These are phyloP conservation scores for Penaeus chinensis DNA, from an alignment of 1,140 invertebrate genomes.

Conservation along the genomic window DNA sequence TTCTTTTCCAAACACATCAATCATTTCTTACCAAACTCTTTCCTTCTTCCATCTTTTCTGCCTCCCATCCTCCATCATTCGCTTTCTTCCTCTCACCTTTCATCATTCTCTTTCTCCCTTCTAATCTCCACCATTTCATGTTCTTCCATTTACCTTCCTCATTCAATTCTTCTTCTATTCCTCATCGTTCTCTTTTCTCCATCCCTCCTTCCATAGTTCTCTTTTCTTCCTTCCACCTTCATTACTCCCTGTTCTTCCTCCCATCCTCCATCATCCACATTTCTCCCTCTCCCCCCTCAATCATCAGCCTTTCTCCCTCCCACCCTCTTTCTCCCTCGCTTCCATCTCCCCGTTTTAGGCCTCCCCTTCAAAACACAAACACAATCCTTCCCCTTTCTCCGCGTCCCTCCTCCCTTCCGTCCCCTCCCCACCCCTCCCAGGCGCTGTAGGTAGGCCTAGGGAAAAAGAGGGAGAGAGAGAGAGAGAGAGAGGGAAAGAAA, in stretches of 20 bases:
- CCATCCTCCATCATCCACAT: background rate
- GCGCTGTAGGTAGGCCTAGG: conserved; percentile 45
- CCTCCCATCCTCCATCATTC: too few species aligned
- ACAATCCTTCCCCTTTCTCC: conserved; percentile 1
- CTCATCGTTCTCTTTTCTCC: background rate
- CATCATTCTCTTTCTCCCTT: too few species aligned
- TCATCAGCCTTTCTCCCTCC: conserved; percentile 5
- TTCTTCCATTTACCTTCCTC: too few species aligned
- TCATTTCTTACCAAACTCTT: too few species aligned
- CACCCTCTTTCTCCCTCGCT: conserved; percentile 21
- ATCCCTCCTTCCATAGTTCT: background rate
- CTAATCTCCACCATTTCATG: too few species aligned
- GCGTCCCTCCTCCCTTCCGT: background rate
- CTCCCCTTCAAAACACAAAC: background rate
- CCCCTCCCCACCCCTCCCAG: background rate
- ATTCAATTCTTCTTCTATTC: too few species aligned
- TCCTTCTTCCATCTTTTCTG: too few species aligned
- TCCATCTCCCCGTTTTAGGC: background rate
- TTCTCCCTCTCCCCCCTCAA: background rate
- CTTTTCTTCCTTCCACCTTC: too few species aligned
- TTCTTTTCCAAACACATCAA: too few species aligned
- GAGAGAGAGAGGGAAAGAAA: too few species aligned
- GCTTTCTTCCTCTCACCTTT: too few species aligned
- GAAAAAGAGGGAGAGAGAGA: background rate
- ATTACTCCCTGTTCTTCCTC: background rate